phyloP scores from a whole-genome alignment of 37 sponge, comb jelly and placozoan species.

The Agelas oroides region DNA sequence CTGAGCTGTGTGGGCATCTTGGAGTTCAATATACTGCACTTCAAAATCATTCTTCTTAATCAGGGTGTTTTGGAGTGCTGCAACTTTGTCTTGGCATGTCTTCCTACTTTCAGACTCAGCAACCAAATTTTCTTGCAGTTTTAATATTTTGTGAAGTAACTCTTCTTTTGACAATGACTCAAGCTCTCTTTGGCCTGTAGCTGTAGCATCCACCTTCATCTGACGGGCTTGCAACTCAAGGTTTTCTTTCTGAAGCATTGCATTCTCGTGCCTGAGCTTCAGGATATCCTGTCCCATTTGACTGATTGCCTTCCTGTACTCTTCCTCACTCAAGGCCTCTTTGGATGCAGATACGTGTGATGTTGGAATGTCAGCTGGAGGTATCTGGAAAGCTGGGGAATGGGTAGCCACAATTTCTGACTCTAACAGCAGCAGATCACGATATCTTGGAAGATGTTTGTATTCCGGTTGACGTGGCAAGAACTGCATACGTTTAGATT shows the following conservation, averaged over 20 bases:
- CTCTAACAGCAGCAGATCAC: background rate
- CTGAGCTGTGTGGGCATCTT: slow-evolving; percentile 62
- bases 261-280: slow-evolving; percentile 39
- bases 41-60: slow-evolving; percentile 39
- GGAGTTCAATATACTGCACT: slow-evolving; percentile 26
- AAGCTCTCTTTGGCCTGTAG: slow-evolving; percentile 1
- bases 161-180: slow-evolving; percentile 38
- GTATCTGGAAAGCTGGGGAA: background rate
- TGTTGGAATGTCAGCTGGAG: background rate
- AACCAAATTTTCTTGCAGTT: slow-evolving; percentile 3
- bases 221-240: slow-evolving; percentile 19
- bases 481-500: slow-evolving; percentile 14
- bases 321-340: too few species aligned
- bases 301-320: background rate
- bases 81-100: slow-evolving; percentile 32
- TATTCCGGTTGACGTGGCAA: background rate
- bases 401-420: background rate
- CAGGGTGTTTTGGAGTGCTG: slow-evolving; percentile 35
- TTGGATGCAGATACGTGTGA: too few species aligned
- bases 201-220: background rate
- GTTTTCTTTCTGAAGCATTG: slow-evolving; percentile 30
- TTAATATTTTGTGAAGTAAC: slow-evolving; percentile 31
- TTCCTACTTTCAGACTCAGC: slow-evolving; percentile 1
- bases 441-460: background rate
- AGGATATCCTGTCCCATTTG: slow-evolving; percentile 49